Conservation (phyloP, 23 tunicate species). For the Clavelina lepadiformis region DNA sequence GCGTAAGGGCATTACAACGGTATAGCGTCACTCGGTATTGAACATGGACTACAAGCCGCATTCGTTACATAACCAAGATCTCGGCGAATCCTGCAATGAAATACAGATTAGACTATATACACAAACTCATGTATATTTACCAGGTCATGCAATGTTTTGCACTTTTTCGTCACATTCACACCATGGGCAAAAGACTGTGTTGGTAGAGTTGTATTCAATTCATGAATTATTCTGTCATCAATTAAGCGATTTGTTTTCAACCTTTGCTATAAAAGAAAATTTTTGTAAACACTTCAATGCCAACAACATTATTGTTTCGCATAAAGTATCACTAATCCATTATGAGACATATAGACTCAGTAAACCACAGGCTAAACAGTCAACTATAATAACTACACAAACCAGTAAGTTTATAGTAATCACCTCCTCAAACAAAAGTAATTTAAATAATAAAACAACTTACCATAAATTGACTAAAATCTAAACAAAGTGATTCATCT, state of each 20-base stretch:
- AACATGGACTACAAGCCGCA: too few relatives aligned
- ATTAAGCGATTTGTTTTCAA: constrained; percentile 40
- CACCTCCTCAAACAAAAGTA: neutral
- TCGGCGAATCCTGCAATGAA: too few relatives aligned
- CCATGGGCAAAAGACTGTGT: constrained; percentile 65
- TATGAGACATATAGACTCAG: neutral
- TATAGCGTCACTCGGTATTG: too few relatives aligned
- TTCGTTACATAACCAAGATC: too few relatives aligned
- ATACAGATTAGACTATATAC: too few relatives aligned
- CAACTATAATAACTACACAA: neutral
- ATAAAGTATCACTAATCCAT: neutral
- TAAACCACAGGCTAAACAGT: too few relatives aligned
- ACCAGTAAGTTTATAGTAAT: neutral
- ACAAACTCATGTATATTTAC: too few relatives aligned
- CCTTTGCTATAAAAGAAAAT: constrained; percentile 18
- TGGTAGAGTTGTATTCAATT: constrained; percentile 74
- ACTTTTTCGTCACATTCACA: constrained; percentile 55
- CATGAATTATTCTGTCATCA: constrained; percentile 84
- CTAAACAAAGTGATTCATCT: constrained; percentile 26
- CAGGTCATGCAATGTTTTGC: constrained; percentile 58
- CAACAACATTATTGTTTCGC: neutral
- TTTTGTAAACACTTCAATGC: neutral
- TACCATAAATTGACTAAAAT: constrained; percentile 60
- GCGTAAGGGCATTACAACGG: too few relatives aligned
- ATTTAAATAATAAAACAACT: too few relatives aligned